phyloP scores from a whole-genome alignment of 2,888 invertebrate species.

The Vandiemenella viatica region DNA sequence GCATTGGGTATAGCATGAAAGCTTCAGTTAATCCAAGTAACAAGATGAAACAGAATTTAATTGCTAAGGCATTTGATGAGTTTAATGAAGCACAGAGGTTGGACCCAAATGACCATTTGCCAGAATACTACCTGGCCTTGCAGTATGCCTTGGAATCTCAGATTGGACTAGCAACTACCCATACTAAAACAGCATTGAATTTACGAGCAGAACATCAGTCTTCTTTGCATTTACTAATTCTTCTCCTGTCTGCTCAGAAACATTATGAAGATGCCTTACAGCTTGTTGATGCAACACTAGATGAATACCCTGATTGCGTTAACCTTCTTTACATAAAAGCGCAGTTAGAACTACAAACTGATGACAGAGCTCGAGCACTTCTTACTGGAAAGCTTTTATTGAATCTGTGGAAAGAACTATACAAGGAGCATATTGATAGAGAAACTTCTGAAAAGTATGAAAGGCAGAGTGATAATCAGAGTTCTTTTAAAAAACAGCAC shows the following conservation, averaged over 20 bases:
- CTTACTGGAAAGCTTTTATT: constrained; percentile 81
- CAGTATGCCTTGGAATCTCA: constrained; percentile 61
- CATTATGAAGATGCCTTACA: constrained; percentile 59
- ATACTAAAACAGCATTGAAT: constrained; percentile 51
- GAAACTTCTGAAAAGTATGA: constrained; percentile 48
- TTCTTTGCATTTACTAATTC: constrained; percentile 59
- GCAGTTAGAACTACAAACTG: constrained; percentile 62
- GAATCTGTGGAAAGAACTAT: constrained; percentile 66
- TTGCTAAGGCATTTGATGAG: constrained; percentile 45
- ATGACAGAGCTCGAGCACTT: constrained; percentile 64
- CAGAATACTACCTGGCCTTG: constrained; percentile 79
- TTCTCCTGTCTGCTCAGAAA: constrained; percentile 60
- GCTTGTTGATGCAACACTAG: constrained; percentile 67
- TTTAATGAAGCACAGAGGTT: constrained; percentile 58
- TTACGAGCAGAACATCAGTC: constrained; percentile 60
- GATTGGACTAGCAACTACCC: constrained; percentile 39
- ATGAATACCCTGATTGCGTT: constrained; percentile 82
- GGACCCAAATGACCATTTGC: constrained; percentile 84
- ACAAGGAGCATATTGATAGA: constrained; percentile 46
- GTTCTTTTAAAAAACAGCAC: constrained; percentile 56
- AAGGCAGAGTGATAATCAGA: constrained; percentile 60
- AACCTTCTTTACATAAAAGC: constrained; percentile 69
- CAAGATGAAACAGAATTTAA: constrained; percentile 44
- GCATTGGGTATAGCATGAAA: constrained; percentile 71
- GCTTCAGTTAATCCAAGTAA: constrained; percentile 47